Evolutionary conservation across 1,140 invertebrate species (phyloP), one percentile per base, ranked within the genome.

Genomic region (Diabrotica undecimpunctata): DNA sequence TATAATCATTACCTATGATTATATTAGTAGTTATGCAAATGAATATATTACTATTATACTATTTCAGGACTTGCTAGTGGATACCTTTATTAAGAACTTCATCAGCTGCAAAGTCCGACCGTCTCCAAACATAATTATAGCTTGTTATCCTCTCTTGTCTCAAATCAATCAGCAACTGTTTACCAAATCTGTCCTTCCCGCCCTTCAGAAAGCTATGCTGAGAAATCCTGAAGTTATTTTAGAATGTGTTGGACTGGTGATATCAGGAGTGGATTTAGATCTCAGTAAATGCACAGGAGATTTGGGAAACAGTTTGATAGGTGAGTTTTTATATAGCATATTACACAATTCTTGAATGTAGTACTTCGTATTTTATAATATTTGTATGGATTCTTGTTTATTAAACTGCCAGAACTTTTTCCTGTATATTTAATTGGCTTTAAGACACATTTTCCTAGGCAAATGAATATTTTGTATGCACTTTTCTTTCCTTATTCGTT

Each of bases 181-280:
- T 67, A 88, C 90, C 74, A 83, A 83, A 53, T 81, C 81, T 10
- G 77, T 98, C 55, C 79, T 95, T 52, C 94, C 95, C 13, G 87
- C 92, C 8, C 77, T 96, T n/a, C 91, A 95, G 75, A 95, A 95
- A 78, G 88, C 93, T 7, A 90, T 98, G 86, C 80, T 98, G n/a
- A 80, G 96, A 62, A 97, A 92, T 79, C 94, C 96, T 0, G 96
- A 98, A 84, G 88, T 94, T 25, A 91, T 94, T 66, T 84, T 97
- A 36, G 85, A 92, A 79, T 88, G 87, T 54, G 88, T 97, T 51
- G 89, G 88, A 7, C 81, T 87, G 35, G 86, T 96, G 66, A 76
- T 97, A 11, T 81, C 81, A 13, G 85, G 87, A 51, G 71, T 96
- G 1, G 84, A 85, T 62, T 76, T 96, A 8, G 91, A 95, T 79